phyloP scores from a whole-genome alignment of 1,140 invertebrate species.

The Diachasma alloeum region DNA sequence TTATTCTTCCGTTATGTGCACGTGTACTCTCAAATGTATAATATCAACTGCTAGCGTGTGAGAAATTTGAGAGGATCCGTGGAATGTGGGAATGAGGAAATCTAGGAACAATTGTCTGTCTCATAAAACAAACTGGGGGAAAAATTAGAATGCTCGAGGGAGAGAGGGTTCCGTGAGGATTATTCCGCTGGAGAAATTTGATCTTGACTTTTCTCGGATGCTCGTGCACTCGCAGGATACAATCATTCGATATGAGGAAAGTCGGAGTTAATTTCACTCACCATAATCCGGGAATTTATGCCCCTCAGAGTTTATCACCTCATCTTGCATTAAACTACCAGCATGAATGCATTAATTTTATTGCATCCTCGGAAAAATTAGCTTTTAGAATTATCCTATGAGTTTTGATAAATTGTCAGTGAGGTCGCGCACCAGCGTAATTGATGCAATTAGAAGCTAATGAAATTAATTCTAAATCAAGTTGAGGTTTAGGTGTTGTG shows the following conservation, averaged over 20 bases:
- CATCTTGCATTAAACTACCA: background rate
- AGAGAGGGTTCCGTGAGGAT: background rate
- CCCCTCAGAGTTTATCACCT: background rate
- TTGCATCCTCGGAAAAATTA: background rate
- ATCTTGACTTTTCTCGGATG: background rate
- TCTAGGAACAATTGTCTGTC: background rate
- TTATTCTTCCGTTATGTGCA: constrained; percentile 6
- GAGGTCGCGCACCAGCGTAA: no score
- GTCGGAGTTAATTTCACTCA: background rate
- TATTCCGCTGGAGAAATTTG: background rate
- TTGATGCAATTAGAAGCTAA: no score
- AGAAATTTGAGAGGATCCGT: background rate
- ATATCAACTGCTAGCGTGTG: background rate
- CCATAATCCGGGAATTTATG: background rate
- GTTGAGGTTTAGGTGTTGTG: no score
- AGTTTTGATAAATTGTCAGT: background rate
- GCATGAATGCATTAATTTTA: background rate
- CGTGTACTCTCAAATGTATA: background rate
- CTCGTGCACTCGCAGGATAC: background rate
- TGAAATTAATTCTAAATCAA: no score
- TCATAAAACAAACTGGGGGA: background rate
- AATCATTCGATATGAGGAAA: background rate
- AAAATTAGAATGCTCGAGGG: background rate
- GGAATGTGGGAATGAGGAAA: background rate
- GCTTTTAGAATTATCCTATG: background rate